Evolutionary conservation across 2,113 vertebrate genomes (phyloP).

Genomic region (Tupaia tana): DNA sequence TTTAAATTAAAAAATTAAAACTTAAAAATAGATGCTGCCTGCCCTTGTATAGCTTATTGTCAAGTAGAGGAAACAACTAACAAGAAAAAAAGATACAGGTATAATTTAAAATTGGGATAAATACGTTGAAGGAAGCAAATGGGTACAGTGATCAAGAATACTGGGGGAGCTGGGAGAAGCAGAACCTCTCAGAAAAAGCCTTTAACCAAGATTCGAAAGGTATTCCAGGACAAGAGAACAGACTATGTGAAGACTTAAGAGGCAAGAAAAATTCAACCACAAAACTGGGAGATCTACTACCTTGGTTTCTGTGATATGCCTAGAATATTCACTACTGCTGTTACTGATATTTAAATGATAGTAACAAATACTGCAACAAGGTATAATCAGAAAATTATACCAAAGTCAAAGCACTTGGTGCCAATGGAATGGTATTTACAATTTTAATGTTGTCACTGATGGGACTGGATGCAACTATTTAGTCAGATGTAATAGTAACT

Average conservation of each 20-base stretch:
- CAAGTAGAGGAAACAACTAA: neutral
- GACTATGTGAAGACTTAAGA: neutral
- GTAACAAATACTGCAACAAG: conserved; percentile 54
- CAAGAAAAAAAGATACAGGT: neutral
- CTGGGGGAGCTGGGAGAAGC: neutral
- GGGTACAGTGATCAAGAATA: neutral
- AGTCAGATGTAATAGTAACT: conserved; percentile 51
- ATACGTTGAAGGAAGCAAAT: conserved; percentile 39
- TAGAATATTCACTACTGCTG: conserved; percentile 14
- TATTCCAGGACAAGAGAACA: neutral
- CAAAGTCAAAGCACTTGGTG: conserved; percentile 44
- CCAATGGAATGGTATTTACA: conserved; percentile 51
- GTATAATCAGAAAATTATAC: conserved; percentile 51
- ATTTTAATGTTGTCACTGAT: conserved; percentile 50
- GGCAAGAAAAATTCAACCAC: neutral
- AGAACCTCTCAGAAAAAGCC: neutral
- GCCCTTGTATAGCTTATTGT: conserved; percentile 1
- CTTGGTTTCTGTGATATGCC: neutral
- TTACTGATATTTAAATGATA: conserved; percentile 61
- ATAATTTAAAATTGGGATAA: conserved; percentile 28
- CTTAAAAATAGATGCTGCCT: neutral
- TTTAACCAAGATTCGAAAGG: conserved; percentile 30
- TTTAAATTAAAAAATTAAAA: neutral
- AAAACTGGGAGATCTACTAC: neutral
- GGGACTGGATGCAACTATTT: conserved; percentile 33